Conservation (phyloP, 2,888 invertebrate genomes). For the Mythimna loreyi region DNA sequence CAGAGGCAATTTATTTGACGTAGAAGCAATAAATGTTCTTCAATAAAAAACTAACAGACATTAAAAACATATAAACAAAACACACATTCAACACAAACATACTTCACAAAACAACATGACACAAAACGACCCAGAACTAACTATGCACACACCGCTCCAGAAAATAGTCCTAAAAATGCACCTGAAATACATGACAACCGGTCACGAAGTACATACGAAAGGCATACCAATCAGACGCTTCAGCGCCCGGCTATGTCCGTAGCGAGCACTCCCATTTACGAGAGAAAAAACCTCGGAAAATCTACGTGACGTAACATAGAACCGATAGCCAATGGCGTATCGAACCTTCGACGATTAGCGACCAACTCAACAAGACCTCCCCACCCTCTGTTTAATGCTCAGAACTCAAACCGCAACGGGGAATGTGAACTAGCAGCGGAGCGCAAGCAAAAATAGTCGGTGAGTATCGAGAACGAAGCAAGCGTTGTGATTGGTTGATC, state of each 20-base stretch:
- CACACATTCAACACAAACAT: background rate
- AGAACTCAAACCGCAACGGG: conserved; percentile 32
- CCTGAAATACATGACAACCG: conserved; percentile 41
- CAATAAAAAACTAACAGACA: background rate
- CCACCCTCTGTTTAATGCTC: conserved; percentile 60
- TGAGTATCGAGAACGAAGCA: conserved; percentile 81
- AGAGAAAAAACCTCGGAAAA: conserved; percentile 84
- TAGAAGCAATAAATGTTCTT: background rate
- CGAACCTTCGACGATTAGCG: conserved; percentile 80
- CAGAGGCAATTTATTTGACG: background rate
- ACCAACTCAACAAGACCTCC: conserved; percentile 65
- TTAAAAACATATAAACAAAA: background rate
- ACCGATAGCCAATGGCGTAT: conserved; percentile 86
- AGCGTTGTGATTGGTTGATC: conserved; percentile 89
- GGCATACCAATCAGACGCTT: conserved; percentile 71
- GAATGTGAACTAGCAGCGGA: conserved; percentile 32
- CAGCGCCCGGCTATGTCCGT: conserved; percentile 66
- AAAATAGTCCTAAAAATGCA: conserved; percentile 24
- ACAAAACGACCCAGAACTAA: background rate
- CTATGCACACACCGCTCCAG: background rate
- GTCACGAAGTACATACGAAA: conserved; percentile 50
- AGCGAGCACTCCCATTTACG: conserved; percentile 72
- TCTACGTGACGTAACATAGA: conserved; percentile 85
- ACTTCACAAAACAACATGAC: background rate
- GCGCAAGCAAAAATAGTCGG: conserved; percentile 67